Evolutionary conservation across 2,113 vertebrate species (phyloP), one percentile per base, ranked within the genome.

Genomic region (Cryptomyrus ogoouensis): DNA sequence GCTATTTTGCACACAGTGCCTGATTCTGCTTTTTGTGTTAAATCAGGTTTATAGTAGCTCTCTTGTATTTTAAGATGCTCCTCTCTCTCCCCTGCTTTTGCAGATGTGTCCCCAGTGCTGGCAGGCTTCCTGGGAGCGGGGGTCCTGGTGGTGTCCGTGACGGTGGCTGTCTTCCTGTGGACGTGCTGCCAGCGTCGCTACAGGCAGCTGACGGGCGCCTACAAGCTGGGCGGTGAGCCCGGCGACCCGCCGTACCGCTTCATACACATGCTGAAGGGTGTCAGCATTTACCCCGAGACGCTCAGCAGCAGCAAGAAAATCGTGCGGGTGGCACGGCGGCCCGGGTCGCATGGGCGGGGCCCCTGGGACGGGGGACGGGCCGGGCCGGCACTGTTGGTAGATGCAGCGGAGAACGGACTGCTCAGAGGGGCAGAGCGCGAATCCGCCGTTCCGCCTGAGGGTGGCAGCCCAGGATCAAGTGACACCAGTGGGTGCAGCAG

Each of bases 261-360:
- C 92, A 97, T 97, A 24, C 97, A 98, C 91, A 97, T 98, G 97
- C 93, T 98, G 66, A 98, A 97, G 92, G 97, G 97, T 86, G 97
- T 98, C 92, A 97, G 97, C 88, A 97, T 98, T 91, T 97, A 97
- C 89, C 97, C 97, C 0, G 97, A 98, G 93, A 96, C 96, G 52
- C 93, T 97, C 88, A 97, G 95, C 92, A 96, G 96, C 95, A 97
- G 94, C 94, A 97, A 97, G 94, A 97, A 97, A 91, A 96, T 96
- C 15, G 93, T 96, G 87, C 95, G 95, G 2, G 91, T 0, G 87
- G 95, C 62, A 0, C 92, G 95, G 94, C 91, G 42, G 89, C 89
- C 0, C 91, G 95, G 95, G 7, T 44, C 77, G 92, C 92, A 96
- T 95, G 1, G 83, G 88, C 44, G 56, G 17, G 88, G 85, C 21